These are phyloP conservation scores for Telmatherina bonti DNA, from an alignment of 2,797 vertebrate genomes.

Conservation along the genomic window DNA sequence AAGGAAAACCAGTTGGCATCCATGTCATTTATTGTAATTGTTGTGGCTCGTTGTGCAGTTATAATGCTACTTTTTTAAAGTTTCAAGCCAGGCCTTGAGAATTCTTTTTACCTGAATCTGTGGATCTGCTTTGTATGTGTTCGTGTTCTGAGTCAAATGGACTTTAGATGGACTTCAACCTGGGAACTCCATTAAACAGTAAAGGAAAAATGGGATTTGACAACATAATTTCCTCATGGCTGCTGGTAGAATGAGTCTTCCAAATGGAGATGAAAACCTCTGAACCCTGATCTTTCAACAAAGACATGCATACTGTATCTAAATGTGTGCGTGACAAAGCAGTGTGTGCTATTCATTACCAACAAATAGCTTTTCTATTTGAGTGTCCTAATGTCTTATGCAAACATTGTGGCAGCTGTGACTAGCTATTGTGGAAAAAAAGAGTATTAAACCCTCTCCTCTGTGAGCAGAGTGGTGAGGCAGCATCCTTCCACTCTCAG, in stretches of 20 bases:
- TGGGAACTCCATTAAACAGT: background rate
- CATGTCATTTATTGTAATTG: no score
- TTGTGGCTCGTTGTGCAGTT: background rate
- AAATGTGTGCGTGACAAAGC: background rate
- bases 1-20: no score
- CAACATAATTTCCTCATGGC: background rate
- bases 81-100: background rate
- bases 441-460: slow-evolving; percentile 24
- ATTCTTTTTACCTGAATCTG: background rate
- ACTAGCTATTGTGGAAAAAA: slow-evolving; percentile 13
- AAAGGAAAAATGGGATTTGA: background rate
- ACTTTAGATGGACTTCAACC: background rate
- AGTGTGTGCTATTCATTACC: slow-evolving; percentile 12
- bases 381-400: slow-evolving; percentile 7
- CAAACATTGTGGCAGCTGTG: slow-evolving; percentile 16
- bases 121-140: background rate
- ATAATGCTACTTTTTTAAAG: background rate
- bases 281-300: slow-evolving; percentile 21
- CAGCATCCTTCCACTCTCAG: slow-evolving; percentile 18
- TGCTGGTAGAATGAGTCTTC: background rate
- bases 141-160: background rate
- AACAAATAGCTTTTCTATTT: slow-evolving; percentile 11
- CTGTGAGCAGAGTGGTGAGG: slow-evolving; percentile 20
- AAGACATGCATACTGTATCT: background rate
- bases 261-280: slow-evolving; percentile 9